Evolutionary conservation across 2,797 vertebrate species (phyloP).

Genomic region (Tamandua tetradactyla): DNA sequence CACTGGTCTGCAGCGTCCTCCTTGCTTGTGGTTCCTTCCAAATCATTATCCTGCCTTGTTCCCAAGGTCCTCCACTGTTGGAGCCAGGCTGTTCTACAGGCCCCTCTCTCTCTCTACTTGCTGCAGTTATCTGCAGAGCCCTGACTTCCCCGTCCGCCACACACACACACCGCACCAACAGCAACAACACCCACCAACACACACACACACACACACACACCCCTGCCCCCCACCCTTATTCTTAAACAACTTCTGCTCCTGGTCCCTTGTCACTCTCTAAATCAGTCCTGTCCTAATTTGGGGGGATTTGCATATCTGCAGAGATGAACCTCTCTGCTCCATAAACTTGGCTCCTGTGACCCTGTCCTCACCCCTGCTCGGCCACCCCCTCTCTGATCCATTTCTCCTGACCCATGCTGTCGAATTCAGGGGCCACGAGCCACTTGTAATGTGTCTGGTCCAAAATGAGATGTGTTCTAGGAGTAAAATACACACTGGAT

Average conservation of each 20-base stretch:
- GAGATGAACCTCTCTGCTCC: no score
- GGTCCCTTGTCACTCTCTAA: background rate
- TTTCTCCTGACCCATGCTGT: background rate
- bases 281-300: background rate
- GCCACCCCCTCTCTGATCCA: background rate
- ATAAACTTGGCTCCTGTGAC: no score
- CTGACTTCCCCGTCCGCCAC: no score
- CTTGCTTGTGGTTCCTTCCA: background rate
- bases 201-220: no score
- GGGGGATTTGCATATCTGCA: background rate
- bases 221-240: background rate
- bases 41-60: background rate
- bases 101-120: no score
- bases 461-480: background rate
- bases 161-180: no score
- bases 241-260: background rate
- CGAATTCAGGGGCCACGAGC: background rate
- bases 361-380: fast-evolving
- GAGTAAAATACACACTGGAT: background rate
- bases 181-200: no score
- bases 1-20: background rate
- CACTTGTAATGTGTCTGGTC: background rate
- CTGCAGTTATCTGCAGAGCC: background rate
- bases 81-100: background rate
- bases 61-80: background rate